Conservation (phyloP, 2,888 invertebrate genomes). For the Chymomyza amoena region DNA sequence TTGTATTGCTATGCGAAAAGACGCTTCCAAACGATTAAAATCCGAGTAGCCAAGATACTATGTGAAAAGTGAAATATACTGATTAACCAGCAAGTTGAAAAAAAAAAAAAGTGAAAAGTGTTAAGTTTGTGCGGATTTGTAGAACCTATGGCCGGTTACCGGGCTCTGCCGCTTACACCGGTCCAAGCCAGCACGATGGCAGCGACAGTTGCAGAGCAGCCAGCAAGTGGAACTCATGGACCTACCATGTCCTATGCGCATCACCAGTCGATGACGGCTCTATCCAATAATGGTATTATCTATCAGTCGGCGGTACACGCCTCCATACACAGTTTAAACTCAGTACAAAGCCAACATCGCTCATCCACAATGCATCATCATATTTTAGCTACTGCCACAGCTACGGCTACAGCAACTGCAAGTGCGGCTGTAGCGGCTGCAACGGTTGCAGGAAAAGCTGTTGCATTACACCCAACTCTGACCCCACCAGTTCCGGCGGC, state of each 20-base stretch:
- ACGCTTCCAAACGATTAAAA: slow-evolving; percentile 27
- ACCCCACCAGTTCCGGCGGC: slow-evolving; percentile 49
- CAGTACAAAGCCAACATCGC: slow-evolving; percentile 75
- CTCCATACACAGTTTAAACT: slow-evolving; percentile 77
- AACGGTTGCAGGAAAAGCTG: slow-evolving; percentile 44
- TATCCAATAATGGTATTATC: slow-evolving; percentile 78
- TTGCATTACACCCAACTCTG: slow-evolving; percentile 43
- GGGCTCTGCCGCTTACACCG: slow-evolving; percentile 69
- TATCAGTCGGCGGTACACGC: slow-evolving; percentile 79
- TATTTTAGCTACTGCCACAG: slow-evolving; percentile 75
- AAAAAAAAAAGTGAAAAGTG: slow-evolving; percentile 12
- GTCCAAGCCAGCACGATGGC: slow-evolving; percentile 69
- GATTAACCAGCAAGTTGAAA: background rate
- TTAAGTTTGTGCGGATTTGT: slow-evolving; percentile 17
- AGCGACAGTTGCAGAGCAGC: slow-evolving; percentile 61
- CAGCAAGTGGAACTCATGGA: slow-evolving; percentile 35
- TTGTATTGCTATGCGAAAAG: slow-evolving; percentile 50
- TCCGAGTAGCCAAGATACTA: slow-evolving; percentile 3
- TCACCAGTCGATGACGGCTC: slow-evolving; percentile 77
- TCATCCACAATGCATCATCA: slow-evolving; percentile 75
- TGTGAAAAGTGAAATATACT: slow-evolving; percentile 3
- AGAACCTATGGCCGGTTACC: slow-evolving; percentile 71
- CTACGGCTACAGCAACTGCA: slow-evolving; percentile 64
- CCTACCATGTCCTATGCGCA: slow-evolving; percentile 75
- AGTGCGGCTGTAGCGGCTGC: slow-evolving; percentile 56